Base-by-base conservation (phyloP, 2,113 vertebrate genomes). In the Pyxicephalus adspersus region DNA sequence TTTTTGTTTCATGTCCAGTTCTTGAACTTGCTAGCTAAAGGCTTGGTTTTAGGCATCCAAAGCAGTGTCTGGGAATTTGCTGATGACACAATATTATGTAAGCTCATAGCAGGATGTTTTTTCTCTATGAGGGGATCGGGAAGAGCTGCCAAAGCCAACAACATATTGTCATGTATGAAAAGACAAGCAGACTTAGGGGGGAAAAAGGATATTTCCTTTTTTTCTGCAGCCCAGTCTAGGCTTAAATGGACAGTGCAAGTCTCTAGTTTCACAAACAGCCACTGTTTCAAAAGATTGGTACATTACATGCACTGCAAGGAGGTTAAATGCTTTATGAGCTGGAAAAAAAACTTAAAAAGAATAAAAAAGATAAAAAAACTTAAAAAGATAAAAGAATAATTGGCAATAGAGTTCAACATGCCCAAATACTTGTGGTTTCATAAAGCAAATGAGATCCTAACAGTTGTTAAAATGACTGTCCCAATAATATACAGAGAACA, bases 71-170 rank as follows among this genome's bases (percentile, higher is more conserved):
- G 70, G 71, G 29, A 60, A 74, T 60, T 74, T 58, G 71, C 71
- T 74, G 71, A 31, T 74, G 71, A 58, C 19, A 23, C 29, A 58
- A 29, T 74, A 38, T 74, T 74, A 74, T 60, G 54, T 74, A 74
- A 74, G 71, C 71, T 58, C n/a, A 11, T 25, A 74, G 54, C 71
- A 74, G 71, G 55, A 60, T 74, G 51, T 74, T 74, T 74, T 55
- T 60, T 15, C 20, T 60, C n/a, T 74, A 29, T 74, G 28, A 25
- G 57, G 71, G 28, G 20, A 58, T 38, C 22, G 13, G 28, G 26
- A 34, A 74, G 23, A 38, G 29, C 71, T 58, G 71, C 54, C 71
- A 74, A 74, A 58, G 20, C 71, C 54, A 74, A 74, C 29, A 74
- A 38, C 20, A 74, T 60, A 74, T 23, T 74, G 71, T 74, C 54